phyloP scores from a whole-genome alignment of 2,113 vertebrate species.

The Paradisaea rubra region DNA sequence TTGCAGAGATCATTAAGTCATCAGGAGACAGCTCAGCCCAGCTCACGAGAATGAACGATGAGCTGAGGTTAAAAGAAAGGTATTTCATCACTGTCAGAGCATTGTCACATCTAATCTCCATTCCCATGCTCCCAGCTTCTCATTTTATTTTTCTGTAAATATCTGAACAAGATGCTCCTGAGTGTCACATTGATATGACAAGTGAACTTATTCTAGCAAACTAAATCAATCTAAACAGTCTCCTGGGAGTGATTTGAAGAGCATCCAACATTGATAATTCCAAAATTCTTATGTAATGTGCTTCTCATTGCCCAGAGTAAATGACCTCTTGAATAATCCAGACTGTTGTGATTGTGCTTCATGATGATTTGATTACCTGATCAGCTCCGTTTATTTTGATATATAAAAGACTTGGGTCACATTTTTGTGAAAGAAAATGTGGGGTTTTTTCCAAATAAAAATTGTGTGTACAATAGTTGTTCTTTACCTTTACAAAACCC shows the following conservation, averaged over 20 bases:
- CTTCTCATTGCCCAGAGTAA: not conserved
- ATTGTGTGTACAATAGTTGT: not conserved
- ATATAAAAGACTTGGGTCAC: not conserved
- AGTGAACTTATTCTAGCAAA: not conserved
- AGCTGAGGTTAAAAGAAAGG: slow-evolving; percentile 87
- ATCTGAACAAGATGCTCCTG: not conserved
- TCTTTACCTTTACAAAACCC: not conserved
- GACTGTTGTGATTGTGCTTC: not conserved
- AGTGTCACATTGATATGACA: not conserved
- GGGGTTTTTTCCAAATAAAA: not conserved
- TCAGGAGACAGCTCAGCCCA: slow-evolving; percentile 92
- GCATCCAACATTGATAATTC: not conserved
- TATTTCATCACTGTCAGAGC: slow-evolving; percentile 17
- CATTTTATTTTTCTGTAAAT: not conserved
- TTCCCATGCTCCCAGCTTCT: not conserved
- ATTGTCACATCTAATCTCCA: not conserved
- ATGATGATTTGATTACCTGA: not conserved
- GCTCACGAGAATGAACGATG: slow-evolving; percentile 88
- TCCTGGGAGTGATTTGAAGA: not conserved
- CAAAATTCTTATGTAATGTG: not conserved
- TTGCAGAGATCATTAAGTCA: slow-evolving; percentile 89
- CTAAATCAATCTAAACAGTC: not conserved
- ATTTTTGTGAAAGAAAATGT: not conserved
- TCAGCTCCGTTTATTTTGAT: not conserved
- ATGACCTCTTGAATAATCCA: not conserved